These are phyloP conservation scores for Semaprochilodus insignis DNA, from an alignment of 2,797 vertebrate species.

Conservation along the genomic window DNA sequence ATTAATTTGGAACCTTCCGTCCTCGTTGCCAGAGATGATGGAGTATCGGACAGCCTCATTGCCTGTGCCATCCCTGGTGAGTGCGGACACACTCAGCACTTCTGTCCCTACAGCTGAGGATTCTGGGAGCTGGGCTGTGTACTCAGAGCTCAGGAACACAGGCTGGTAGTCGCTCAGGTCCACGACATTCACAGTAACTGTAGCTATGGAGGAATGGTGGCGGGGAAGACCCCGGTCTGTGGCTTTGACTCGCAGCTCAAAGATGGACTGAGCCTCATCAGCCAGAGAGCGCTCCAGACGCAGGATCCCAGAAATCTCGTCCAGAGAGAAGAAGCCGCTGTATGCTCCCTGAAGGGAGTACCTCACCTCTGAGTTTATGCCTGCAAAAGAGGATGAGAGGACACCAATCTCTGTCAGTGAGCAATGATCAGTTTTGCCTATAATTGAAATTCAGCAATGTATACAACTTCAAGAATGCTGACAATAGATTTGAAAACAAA, in stretches of 20 bases:
- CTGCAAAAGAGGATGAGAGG: conserved; percentile 69
- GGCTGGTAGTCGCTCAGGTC: conserved; percentile 92
- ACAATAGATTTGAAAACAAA: neutral
- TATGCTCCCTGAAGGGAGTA: conserved; percentile 88
- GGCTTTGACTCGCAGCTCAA: conserved; percentile 90
- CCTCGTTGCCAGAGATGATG: conserved; percentile 89
- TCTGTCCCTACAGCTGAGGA: conserved; percentile 81
- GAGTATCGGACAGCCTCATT: conserved; percentile 81
- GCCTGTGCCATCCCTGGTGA: conserved; percentile 79
- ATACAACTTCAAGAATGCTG: neutral
- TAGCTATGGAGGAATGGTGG: conserved; percentile 85
- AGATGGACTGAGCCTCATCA: conserved; percentile 76
- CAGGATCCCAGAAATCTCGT: conserved; percentile 91
- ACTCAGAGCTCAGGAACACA: conserved; percentile 87
- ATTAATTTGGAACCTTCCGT: conserved; percentile 84
- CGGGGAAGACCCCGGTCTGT: conserved; percentile 86
- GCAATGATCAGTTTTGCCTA: neutral
- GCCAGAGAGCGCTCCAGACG: conserved; percentile 88
- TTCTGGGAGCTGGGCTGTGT: conserved; percentile 84
- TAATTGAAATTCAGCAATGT: neutral
- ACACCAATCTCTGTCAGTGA: neutral
- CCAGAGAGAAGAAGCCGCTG: conserved; percentile 89
- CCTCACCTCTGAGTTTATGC: conserved; percentile 90
- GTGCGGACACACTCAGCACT: conserved; percentile 83
- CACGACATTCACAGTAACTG: conserved; percentile 87